Evolutionary conservation across 2,888 invertebrate species (phyloP).

Genomic region (Thereva unica): DNA sequence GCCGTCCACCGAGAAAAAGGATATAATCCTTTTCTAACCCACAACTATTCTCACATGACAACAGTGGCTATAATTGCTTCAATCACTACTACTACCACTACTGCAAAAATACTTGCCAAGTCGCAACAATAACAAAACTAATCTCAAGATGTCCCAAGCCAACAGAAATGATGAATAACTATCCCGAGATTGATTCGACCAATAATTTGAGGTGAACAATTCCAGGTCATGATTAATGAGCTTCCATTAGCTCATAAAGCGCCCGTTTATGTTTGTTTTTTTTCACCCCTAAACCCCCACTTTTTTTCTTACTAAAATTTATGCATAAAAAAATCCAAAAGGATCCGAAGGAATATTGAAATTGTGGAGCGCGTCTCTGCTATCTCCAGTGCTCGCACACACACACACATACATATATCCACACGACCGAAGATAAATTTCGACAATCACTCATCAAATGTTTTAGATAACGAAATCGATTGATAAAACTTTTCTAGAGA

Average conservation of each 20-base stretch:
- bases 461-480: slow-evolving; percentile 33
- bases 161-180: not conserved
- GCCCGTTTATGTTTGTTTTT: not conserved
- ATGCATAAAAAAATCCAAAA: too few species aligned
- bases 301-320: too few species aligned
- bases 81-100: too few species aligned
- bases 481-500: not conserved
- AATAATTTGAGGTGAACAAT: slow-evolving; percentile 9
- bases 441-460: slow-evolving; percentile 23
- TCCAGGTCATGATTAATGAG: slow-evolving; percentile 18
- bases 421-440: slow-evolving; percentile 27
- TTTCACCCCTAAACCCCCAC: not conserved
- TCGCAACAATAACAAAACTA: too few species aligned
- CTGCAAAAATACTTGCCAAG: too few species aligned
- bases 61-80: too few species aligned
- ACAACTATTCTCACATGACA: too few species aligned
- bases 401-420: not conserved
- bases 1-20: too few species aligned
- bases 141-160: too few species aligned
- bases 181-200: not conserved
- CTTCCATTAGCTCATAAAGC: not conserved
- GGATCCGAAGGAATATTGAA: not conserved
- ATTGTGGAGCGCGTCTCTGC: not conserved
- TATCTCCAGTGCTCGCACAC: too few species aligned
- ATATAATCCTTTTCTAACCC: too few species aligned